These are phyloP conservation scores for Aulostomus chinensis DNA, from an alignment of 2,797 vertebrate genomes.

Conservation along the genomic window DNA sequence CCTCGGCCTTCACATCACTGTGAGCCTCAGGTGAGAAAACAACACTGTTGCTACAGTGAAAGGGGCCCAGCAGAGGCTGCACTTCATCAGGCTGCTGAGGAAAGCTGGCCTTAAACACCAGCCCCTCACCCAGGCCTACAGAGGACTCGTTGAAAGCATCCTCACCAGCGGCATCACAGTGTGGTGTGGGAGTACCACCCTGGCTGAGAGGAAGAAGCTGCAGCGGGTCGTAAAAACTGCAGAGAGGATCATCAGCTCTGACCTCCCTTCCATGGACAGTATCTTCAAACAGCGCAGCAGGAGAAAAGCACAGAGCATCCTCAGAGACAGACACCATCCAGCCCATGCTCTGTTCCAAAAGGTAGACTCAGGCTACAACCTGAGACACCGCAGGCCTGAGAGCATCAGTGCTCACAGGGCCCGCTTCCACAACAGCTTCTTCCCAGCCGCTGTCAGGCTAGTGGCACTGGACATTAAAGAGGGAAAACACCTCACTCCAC, in stretches of 20 bases:
- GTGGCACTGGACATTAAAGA: too few species aligned
- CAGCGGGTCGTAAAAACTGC: background rate
- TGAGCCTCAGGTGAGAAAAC: too few species aligned
- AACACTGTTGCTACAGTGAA: too few species aligned
- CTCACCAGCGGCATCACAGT: conserved; percentile 5
- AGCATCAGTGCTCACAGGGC: conserved; percentile 2
- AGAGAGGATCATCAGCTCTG: background rate
- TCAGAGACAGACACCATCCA: background rate
- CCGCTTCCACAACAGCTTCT: too few species aligned
- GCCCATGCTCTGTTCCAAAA: conserved; percentile 3
- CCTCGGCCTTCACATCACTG: too few species aligned
- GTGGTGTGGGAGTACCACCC: background rate
- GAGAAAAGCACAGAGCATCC: background rate
- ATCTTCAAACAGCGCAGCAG: background rate
- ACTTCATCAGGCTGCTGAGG: too few species aligned
- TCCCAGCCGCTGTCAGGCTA: too few species aligned
- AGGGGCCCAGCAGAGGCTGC: too few species aligned
- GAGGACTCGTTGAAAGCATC: conserved; percentile 2
- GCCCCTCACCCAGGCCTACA: too few species aligned
- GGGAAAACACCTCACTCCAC: too few species aligned
- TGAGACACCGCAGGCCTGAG: conserved; percentile 9
- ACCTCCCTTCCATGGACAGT: conserved; percentile 5
- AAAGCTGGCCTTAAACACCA: too few species aligned
- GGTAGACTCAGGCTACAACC: background rate
- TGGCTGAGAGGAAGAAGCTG: background rate